A percentile compares a stretch with the other conserved stretches of the same genome.
Evolutionary conservation across 2,113 vertebrate species (phyloP).

Genomic region (Silurus asotus): DNA sequence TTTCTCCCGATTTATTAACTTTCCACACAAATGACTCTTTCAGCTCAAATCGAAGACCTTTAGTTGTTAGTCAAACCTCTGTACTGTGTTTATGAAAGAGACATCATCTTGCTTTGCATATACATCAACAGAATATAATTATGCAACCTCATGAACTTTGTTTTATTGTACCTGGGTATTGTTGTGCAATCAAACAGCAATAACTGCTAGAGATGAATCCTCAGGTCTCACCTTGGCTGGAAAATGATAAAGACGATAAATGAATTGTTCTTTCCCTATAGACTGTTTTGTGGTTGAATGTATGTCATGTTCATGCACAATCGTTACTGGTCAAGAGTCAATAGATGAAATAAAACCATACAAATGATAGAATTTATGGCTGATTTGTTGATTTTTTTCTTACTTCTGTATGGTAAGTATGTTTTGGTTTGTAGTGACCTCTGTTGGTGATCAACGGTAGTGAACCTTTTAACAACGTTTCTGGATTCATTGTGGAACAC

Average conservation of each 20-base stretch:
- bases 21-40: conserved; percentile 1
- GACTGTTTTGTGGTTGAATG: conserved; percentile 11
- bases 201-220: conserved; percentile 45
- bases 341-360: conserved; percentile 14
- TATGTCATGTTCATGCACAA: conserved; percentile 15
- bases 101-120: not conserved
- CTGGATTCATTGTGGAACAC: not conserved
- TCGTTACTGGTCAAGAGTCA: conserved; percentile 16
- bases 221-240: conserved; percentile 41
- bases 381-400: not conserved
- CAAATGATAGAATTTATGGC: not conserved
- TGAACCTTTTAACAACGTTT: not conserved
- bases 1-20: not conserved
- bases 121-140: conserved; percentile 27
- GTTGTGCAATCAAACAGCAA: conserved; percentile 44
- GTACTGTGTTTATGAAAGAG: not conserved
- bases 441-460: conserved; percentile 21
- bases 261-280: not conserved
- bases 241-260: conserved; percentile 32
- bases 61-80: conserved; percentile 3
- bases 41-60: conserved; percentile 1
- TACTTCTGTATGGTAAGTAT: not conserved
- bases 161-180: conserved; percentile 25
- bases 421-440: conserved; percentile 9
- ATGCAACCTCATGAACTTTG: conserved; percentile 42